Conservation (phyloP, 1,140 invertebrate genomes). For the Thaumetopoea pityocampa region DNA sequence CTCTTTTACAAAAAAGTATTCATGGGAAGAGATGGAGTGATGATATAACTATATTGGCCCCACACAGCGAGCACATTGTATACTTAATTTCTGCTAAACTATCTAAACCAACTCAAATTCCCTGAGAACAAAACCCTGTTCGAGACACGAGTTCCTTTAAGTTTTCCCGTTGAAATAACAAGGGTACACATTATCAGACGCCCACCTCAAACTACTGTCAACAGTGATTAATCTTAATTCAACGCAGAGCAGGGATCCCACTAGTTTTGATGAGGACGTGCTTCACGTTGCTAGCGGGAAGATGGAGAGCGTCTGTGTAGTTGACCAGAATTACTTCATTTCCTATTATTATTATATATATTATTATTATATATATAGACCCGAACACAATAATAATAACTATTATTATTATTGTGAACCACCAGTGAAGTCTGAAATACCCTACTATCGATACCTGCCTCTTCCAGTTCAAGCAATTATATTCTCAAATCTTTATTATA, state of each 20-base stretch:
- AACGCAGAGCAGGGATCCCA: conserved; percentile 8
- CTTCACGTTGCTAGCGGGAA: background rate
- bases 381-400: too few species aligned
- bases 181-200: conserved; percentile 7
- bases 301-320: background rate
- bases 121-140: conserved; percentile 13
- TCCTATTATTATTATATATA: background rate
- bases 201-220: conserved; percentile 17
- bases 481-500: too few species aligned
- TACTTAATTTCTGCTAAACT: too few species aligned
- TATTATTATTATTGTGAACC: too few species aligned
- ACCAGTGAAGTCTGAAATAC: too few species aligned
- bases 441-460: background rate
- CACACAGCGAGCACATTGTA: too few species aligned
- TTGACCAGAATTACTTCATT: background rate
- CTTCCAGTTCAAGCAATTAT: too few species aligned
- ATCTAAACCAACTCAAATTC: too few species aligned
- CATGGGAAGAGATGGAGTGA: too few species aligned
- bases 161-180: conserved; percentile 5
- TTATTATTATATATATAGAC: background rate
- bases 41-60: too few species aligned
- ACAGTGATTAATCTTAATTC: conserved; percentile 19
- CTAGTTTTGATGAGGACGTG: conserved; percentile 14
- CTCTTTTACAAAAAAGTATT: too few species aligned
- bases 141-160: conserved; percentile 8